Evolutionary conservation across 2,113 vertebrate genomes (phyloP).

Genomic region (Ceratotherium simum): DNA sequence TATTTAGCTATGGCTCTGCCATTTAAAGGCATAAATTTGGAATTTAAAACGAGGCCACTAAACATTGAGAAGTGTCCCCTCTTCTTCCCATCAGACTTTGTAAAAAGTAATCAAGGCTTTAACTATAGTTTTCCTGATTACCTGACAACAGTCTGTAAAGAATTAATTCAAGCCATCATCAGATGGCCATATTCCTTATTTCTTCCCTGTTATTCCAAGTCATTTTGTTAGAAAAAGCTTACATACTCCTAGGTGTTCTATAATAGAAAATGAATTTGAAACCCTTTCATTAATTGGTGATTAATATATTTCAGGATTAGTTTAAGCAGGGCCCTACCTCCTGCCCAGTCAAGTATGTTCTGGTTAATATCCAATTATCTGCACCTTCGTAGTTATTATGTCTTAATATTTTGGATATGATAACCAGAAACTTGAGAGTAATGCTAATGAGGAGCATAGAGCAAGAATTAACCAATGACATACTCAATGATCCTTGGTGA

Average conservation of each 20-base stretch:
- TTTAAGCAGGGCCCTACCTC: constrained; percentile 95
- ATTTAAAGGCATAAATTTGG: constrained; percentile 59
- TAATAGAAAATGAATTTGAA: constrained; percentile 93
- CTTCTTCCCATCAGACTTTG: constrained; percentile 50
- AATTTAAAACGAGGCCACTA: constrained; percentile 9
- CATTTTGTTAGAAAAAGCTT: constrained; percentile 90
- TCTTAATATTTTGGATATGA: constrained; percentile 95
- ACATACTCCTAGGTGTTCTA: constrained; percentile 89
- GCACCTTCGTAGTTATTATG: constrained; percentile 96
- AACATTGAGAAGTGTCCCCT: constrained; percentile 56
- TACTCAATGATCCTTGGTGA: constrained; percentile 87
- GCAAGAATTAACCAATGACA: constrained; percentile 89
- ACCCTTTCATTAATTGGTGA: constrained; percentile 96
- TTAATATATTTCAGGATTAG: constrained; percentile 97
- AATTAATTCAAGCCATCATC: constrained; percentile 78
- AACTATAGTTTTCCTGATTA: constrained; percentile 73
- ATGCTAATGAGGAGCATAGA: constrained; percentile 94
- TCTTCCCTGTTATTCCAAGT: constrained; percentile 88
- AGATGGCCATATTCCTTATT: constrained; percentile 80
- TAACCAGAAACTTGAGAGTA: constrained; percentile 92
- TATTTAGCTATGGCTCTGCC: constrained; percentile 61
- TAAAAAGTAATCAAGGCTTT: constrained; percentile 56
- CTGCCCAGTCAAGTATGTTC: constrained; percentile 97
- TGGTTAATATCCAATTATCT: constrained; percentile 98
- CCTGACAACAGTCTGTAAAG: constrained; percentile 79